A percentile compares a stretch with the other conserved stretches of the same genome.
Conservation (phyloP, 2,888 invertebrate species). For the Amphipoea lucens region DNA sequence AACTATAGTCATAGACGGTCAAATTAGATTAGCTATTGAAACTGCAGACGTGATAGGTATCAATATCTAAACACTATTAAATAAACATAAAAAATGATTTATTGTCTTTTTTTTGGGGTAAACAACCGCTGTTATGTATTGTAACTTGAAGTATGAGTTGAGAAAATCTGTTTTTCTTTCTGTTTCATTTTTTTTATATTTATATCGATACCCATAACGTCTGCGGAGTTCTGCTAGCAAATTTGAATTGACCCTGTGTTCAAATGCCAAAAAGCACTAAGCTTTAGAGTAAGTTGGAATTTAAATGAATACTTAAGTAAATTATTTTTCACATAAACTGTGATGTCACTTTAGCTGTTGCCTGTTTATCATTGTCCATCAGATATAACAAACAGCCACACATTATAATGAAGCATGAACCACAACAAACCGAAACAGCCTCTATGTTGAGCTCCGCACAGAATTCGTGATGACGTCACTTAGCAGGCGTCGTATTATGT, state of each 20-base stretch:
- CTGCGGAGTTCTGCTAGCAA: not conserved
- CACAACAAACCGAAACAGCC: not conserved
- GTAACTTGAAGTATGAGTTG: not conserved
- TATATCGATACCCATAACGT: not conserved
- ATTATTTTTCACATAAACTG: not conserved
- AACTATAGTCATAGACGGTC: no score
- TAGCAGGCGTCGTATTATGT: not conserved
- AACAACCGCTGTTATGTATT: not conserved
- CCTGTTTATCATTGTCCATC: not conserved
- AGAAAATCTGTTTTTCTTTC: no score
- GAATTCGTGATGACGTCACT: slow-evolving; percentile 19
- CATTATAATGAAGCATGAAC: not conserved
- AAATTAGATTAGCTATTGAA: not conserved
- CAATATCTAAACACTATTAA: no score
- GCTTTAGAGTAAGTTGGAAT: not conserved
- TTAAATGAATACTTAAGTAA: not conserved
- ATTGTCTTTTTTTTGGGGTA: no score
- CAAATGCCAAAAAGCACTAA: not conserved
- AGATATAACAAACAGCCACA: not conserved
- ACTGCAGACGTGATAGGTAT: no score
- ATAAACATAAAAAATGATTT: no score
- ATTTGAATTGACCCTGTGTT: no score
- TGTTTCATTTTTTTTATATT: no score
- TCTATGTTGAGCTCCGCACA: not conserved
- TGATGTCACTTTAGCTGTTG: no score